Percentiles rank a stretch among this genome's conserved stretches.
phyloP scores from a whole-genome alignment of 37 sponge, comb jelly and placozoan genomes.

The Halichondria panicea region DNA sequence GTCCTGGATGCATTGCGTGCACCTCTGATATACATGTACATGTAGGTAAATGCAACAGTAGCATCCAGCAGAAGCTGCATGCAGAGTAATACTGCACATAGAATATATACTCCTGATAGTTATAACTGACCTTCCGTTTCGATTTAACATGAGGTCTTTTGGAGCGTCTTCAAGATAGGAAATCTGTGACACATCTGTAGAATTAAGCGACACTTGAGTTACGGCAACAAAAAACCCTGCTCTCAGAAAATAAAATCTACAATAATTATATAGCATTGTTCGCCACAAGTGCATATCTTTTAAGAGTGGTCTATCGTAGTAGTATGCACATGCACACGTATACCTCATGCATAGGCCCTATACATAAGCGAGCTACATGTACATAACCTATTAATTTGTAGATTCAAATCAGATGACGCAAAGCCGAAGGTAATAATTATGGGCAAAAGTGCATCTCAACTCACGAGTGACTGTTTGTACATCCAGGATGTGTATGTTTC shows the following conservation, averaged over 20 bases:
- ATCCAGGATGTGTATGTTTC: constrained; percentile 77
- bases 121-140: background rate
- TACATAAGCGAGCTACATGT: too few relatives aligned
- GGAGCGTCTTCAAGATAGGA: constrained; percentile 67
- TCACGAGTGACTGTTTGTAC: constrained; percentile 71
- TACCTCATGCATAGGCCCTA: too few relatives aligned
- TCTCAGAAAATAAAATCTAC: too few relatives aligned
- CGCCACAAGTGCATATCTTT: too few relatives aligned
- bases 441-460: background rate
- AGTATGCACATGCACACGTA: background rate
- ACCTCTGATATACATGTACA: too few relatives aligned
- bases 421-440: background rate
- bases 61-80: too few relatives aligned
- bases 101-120: too few relatives aligned
- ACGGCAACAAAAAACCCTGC: background rate
- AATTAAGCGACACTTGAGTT: background rate
- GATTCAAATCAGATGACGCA: background rate
- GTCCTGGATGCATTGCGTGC: too few relatives aligned
- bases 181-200: constrained; percentile 63
- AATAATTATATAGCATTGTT: too few relatives aligned
- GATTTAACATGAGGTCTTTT: constrained; percentile 44
- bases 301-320: background rate
- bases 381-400: background rate
- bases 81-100: too few relatives aligned
- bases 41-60: too few relatives aligned